These are phyloP conservation scores for Astreopora myriophthalma DNA, from an alignment of 64 coral and sea anemone species.

Conservation along the genomic window DNA sequence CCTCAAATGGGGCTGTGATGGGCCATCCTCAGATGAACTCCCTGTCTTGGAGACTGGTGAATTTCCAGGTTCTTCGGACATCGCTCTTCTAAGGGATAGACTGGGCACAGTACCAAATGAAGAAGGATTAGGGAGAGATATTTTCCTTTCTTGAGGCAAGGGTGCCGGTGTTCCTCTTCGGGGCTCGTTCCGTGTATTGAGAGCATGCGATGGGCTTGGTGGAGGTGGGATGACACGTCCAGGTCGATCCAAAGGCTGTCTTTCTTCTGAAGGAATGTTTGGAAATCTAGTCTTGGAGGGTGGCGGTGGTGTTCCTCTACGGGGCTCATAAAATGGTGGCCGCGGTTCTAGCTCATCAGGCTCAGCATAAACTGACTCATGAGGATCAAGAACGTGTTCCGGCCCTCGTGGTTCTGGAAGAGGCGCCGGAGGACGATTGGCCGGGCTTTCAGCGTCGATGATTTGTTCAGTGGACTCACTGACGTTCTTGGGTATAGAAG, in stretches of 20 bases:
- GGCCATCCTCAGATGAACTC: background rate
- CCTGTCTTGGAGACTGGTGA: background rate
- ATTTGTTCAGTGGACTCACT: too few species aligned
- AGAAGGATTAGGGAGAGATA: background rate
- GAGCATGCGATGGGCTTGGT: background rate
- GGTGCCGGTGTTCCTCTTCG: background rate
- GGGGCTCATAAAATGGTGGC: conserved; percentile 9
- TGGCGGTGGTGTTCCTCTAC: too few species aligned
- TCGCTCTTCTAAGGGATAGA: background rate
- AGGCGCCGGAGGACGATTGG: background rate
- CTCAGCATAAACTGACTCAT: background rate
- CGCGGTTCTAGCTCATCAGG: background rate
- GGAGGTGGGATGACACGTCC: background rate
- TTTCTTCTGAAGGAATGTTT: background rate
- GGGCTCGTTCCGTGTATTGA: too few species aligned
- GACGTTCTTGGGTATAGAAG: background rate
- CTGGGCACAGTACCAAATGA: background rate
- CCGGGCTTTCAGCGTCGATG: too few species aligned
- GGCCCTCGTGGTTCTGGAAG: background rate
- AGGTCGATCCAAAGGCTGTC: background rate
- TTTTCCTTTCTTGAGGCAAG: background rate
- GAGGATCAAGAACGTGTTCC: background rate
- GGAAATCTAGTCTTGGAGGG: background rate
- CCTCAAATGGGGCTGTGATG: background rate
- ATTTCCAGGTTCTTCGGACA: background rate